Evolutionary conservation across 2,888 invertebrate genomes (phyloP).

Genomic region (Drosophila paramelanica): DNA sequence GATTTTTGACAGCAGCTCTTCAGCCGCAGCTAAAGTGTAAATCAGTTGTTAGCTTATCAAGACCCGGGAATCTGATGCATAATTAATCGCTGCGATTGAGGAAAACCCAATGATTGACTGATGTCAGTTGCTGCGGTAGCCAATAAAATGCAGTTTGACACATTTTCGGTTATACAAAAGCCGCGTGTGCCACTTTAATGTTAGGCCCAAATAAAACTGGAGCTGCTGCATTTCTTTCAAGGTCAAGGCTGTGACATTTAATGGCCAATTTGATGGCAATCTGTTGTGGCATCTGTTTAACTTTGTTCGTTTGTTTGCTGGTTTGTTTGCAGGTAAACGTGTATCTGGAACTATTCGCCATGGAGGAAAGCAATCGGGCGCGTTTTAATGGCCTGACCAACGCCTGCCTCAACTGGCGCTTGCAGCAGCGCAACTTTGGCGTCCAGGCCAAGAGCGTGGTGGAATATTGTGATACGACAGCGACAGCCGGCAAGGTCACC

Average conservation of each 20-base stretch:
- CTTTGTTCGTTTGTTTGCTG: slow-evolving; percentile 1
- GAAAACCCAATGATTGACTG: slow-evolving; percentile 60
- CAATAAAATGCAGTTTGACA: slow-evolving; percentile 47
- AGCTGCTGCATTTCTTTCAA: slow-evolving; percentile 53
- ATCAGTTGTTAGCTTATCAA: slow-evolving; percentile 1
- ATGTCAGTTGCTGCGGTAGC: slow-evolving; percentile 48
- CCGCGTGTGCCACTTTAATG: slow-evolving; percentile 25
- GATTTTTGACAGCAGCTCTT: not conserved
- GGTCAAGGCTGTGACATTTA: slow-evolving; percentile 51
- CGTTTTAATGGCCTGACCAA: slow-evolving; percentile 73
- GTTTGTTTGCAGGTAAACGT: slow-evolving; percentile 70
- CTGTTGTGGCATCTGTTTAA: slow-evolving; percentile 14
- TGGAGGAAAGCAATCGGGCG: slow-evolving; percentile 69
- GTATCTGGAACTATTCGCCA: slow-evolving; percentile 75
- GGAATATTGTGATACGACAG: slow-evolving; percentile 77
- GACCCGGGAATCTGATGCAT: slow-evolving; percentile 32
- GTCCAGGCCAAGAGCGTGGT: slow-evolving; percentile 76
- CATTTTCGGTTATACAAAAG: slow-evolving; percentile 47
- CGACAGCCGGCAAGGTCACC: slow-evolving; percentile 51
- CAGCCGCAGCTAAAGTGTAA: too few species aligned
- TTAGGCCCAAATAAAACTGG: slow-evolving; percentile 23
- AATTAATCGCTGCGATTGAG: slow-evolving; percentile 23
- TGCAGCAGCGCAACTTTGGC: slow-evolving; percentile 56
- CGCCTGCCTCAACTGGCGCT: slow-evolving; percentile 78
- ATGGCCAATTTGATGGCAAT: slow-evolving; percentile 36